Conservation (phyloP, 2,888 invertebrate genomes). For the Cryptophagus acutangulus region DNA sequence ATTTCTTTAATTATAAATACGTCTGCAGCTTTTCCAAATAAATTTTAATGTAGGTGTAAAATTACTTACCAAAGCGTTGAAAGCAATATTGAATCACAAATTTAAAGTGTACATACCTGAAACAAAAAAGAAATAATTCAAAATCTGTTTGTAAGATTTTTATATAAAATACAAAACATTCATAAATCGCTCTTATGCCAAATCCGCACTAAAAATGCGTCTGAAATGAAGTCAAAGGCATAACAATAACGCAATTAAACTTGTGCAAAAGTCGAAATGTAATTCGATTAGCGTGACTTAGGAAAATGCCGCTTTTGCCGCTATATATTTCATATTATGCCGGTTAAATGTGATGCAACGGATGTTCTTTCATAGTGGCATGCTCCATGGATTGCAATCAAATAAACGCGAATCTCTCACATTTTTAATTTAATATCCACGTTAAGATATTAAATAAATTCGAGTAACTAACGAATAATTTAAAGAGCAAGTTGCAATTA, state of each 20-base stretch:
- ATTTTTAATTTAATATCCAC: too few species aligned
- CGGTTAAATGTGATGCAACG: conserved; percentile 7
- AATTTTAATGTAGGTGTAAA: too few species aligned
- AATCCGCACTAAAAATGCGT: too few species aligned
- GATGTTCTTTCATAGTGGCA: conserved; percentile 13
- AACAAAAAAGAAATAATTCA: conserved; percentile 5
- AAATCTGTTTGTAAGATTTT: too few species aligned
- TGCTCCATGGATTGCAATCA: conserved; percentile 11
- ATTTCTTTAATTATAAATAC: too few species aligned
- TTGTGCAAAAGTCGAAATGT: conserved; percentile 4
- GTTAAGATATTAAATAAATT: too few species aligned
- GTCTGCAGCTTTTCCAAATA: too few species aligned
- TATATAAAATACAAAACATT: too few species aligned
- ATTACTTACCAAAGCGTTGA: background rate
- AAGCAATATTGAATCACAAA: background rate
- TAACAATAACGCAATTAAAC: conserved; percentile 3
- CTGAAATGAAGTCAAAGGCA: background rate
- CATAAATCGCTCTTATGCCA: too few species aligned
- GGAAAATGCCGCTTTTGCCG: background rate
- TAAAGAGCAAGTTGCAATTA: too few species aligned
- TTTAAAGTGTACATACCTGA: conserved; percentile 5
- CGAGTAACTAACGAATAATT: too few species aligned
- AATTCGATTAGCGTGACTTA: conserved; percentile 2
- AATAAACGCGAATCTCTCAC: conserved; percentile 7
- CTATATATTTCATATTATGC: too few species aligned